Evolutionary conservation across 2,888 invertebrate genomes (phyloP), one percentile per base, ranked within the genome.

Genomic region (Caenorhabditis becei): DNA sequence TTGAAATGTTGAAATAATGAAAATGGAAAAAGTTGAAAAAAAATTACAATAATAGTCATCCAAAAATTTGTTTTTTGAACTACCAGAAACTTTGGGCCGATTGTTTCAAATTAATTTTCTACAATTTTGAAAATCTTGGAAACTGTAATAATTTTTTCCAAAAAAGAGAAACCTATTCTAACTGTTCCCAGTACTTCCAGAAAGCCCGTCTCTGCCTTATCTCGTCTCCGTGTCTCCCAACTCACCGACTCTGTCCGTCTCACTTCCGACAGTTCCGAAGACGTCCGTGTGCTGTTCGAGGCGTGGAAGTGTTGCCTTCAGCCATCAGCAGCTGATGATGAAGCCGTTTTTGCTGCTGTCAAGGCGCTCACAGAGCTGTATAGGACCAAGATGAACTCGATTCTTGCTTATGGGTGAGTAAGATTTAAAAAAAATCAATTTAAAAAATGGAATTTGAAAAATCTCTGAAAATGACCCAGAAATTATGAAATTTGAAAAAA

Each of bases 221-320:
- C 70, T 0, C 77, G 77, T 14, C 72, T 82, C 23, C 77, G 82
- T 14, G 44, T 62, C 5, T 62, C 77, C 4, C 77, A 77, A 59
- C 44, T 78, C 18, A 24, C 72, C 41, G 77, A 82, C n/a, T 26
- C 77, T 18, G 82, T 82, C 18, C 70, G 82, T 49, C 56, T 82
- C n/a, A 78, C 63, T 18, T 47, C 75, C 5, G 72, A 70, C n/a
- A 69, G 74, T n/a, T 65, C 70, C 3, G 82, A 82, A 78, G 82
- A 82, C 63, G 82, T 82, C 44, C 67, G 77, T n/a, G 77, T 82
- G n/a, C 49, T 82, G 23, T 82, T 77, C 63, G 77, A 82, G 26
- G 51, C 69, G 16, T 82, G 82, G 82, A 82, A 78, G 32, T 23
- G 56, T 4, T 74, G 75, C 49, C 74, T 82, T 16, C 77, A 77